Base-by-base conservation (phyloP, 2,113 vertebrate species). In the Alethe castanea region DNA sequence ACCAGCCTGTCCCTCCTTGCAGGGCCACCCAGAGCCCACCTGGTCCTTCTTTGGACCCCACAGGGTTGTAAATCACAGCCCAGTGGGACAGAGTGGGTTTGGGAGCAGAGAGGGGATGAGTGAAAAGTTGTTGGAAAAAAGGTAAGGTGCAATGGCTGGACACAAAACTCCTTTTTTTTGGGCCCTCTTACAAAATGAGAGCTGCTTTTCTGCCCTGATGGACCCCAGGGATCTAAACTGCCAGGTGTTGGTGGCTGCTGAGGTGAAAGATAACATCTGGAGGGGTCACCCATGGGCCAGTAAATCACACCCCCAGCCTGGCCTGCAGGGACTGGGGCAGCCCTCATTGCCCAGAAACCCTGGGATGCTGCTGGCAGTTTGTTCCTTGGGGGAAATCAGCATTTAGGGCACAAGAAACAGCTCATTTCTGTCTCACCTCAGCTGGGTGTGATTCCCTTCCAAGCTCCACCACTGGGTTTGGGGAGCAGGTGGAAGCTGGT, bases 161-260 rank as follows among this genome's bases (percentile, higher is more conserved):
- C 36, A 33, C 2, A 4, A 38, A 95, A 20, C 19, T 64, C 15
- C 0, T 24, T 26, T 69, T 40, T 48, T 64, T 29, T 18, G 25
- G 15, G 31, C 8, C 17, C 2, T 48, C 2, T 36, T 59, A 28
- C 5, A 31, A 59, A 64, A 20, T 0, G 0, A 59, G 40, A 50
- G 44, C 25, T 66, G 66, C 19, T 81, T 73, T 67, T 33, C 60
- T 84, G 36, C 24, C 31, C 38, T 5, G 0, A 1, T 5, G 11
- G 23, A 25, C 44, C 71, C 11, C 11, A 5, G 23, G 42, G 77
- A 33, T 36, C 56, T 35, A 3, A 47, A 19, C 15, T 62, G 36
- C 40, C 76, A 80, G 74, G 15, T 74, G 66, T 28, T 56, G 62
- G 17, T 7, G 31, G 44, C 61, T 66, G 79, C 66, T 36, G 52